Evolutionary conservation across 2,113 vertebrate species (phyloP).

Genomic region (Gasterosteus nipponicus): DNA sequence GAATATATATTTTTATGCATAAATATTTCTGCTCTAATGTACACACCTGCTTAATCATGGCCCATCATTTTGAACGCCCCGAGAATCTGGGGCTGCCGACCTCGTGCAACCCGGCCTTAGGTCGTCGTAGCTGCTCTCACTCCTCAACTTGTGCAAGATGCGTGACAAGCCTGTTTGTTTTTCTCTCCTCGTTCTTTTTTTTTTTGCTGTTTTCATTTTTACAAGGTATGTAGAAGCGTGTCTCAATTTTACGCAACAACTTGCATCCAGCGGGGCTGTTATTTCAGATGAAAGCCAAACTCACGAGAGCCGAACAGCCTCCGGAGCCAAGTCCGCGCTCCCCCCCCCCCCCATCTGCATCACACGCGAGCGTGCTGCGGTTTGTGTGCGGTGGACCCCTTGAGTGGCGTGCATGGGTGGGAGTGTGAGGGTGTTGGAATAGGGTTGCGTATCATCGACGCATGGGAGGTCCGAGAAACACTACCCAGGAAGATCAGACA

Average conservation of each 20-base stretch:
- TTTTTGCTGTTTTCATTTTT: slow-evolving; percentile 72
- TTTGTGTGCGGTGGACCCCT: slow-evolving; percentile 43
- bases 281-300: slow-evolving; percentile 67
- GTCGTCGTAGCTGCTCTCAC: slow-evolving; percentile 53
- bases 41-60: slow-evolving; percentile 40
- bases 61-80: slow-evolving; percentile 25
- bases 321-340: slow-evolving; percentile 56
- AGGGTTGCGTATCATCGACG: slow-evolving; percentile 19
- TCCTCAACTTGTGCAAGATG: slow-evolving; percentile 68
- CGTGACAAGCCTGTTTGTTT: slow-evolving; percentile 77
- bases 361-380: slow-evolving; percentile 62
- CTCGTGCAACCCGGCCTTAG: slow-evolving; percentile 31
- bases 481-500: background rate
- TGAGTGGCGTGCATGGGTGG: slow-evolving; percentile 33
- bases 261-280: slow-evolving; percentile 72
- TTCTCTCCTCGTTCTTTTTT: slow-evolving; percentile 50
- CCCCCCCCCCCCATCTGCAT: slow-evolving; percentile 47
- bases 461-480: slow-evolving; percentile 7
- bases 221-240: slow-evolving; percentile 77
- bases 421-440: slow-evolving; percentile 22
- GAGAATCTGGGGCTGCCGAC: slow-evolving; percentile 39
- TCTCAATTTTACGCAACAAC: slow-evolving; percentile 76
- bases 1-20: background rate
- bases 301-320: slow-evolving; percentile 58
- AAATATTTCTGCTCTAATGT: slow-evolving; percentile 11